Conservation (phyloP, 2,888 invertebrate genomes). For the Chaitophorus viminalis region DNA sequence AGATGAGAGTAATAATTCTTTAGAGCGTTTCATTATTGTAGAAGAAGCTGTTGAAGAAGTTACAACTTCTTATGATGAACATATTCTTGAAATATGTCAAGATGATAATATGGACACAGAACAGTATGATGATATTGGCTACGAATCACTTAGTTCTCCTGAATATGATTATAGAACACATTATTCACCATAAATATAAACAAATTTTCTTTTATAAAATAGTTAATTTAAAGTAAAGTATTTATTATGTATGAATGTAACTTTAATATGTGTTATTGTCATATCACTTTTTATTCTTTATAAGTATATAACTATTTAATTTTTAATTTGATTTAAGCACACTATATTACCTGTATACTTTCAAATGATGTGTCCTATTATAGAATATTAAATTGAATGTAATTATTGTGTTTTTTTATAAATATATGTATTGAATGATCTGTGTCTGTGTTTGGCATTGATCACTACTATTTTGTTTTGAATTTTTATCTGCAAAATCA, state of each 20-base stretch:
- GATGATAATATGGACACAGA: conserved; percentile 57
- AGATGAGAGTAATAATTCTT: conserved; percentile 18
- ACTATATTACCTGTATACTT: conserved; percentile 12
- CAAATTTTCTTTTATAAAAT: conserved; percentile 18
- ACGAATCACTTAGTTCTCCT: conserved; percentile 76
- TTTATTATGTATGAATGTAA: background rate
- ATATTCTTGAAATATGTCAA: conserved; percentile 55
- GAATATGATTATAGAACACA: conserved; percentile 53
- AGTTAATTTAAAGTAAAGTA: background rate
- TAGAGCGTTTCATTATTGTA: conserved; percentile 68
- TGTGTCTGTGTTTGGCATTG: conserved; percentile 46
- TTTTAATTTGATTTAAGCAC: conserved; percentile 1
- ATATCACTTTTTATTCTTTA: background rate
- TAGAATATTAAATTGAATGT: conserved; percentile 17
- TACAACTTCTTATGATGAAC: conserved; percentile 64
- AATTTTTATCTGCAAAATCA: conserved; percentile 16
- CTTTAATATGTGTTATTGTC: background rate
- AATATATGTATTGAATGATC: conserved; percentile 16
- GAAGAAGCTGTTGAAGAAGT: conserved; percentile 70
- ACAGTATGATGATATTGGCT: conserved; percentile 72
- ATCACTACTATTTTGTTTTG: conserved; percentile 21
- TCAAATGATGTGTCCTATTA: conserved; percentile 22
- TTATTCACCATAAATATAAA: conserved; percentile 27
- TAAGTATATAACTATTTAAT: conserved; percentile 13
- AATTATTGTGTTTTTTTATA: conserved; percentile 3